Evolutionary conservation across 37 sponge, comb jelly and placozoan species (phyloP).

Genomic region (Hormiphora californensis): DNA sequence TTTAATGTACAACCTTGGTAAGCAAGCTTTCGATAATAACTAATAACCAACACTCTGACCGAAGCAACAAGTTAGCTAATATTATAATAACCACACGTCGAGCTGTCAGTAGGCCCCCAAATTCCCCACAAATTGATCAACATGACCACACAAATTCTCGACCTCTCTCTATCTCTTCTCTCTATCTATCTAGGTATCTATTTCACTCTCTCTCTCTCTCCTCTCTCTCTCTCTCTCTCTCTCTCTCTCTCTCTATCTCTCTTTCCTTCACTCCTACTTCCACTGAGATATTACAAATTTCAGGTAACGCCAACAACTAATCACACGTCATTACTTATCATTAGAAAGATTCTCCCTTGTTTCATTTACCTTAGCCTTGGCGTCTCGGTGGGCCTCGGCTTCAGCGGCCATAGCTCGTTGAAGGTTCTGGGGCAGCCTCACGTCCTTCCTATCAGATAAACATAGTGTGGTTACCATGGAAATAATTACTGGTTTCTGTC

Average conservation of each 20-base stretch:
- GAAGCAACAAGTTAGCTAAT: not conserved
- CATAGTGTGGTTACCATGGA: not conserved
- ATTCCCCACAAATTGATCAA: no score
- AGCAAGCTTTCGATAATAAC: not conserved
- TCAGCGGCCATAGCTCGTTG: slow-evolving; percentile 98
- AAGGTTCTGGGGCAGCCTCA: slow-evolving; percentile 79
- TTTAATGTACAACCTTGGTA: not conserved
- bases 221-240: no score
- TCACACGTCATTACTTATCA: not conserved
- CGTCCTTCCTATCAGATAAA: slow-evolving; percentile 96
- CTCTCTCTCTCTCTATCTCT: no score
- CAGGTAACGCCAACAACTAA: no score
- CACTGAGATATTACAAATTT: no score
- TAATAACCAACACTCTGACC: not conserved
- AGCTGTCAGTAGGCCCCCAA: no score
- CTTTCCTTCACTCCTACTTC: no score
- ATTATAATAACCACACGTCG: not conserved
- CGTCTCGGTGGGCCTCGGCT: slow-evolving; percentile 91
- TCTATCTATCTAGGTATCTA: no score
- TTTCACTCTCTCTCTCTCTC: no score
- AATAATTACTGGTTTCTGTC: no score
- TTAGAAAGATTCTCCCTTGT: not conserved
- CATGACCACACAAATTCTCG: no score
- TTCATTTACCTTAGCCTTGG: slow-evolving; percentile 80
- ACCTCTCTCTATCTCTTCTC: no score